A percentile compares a stretch with the other conserved stretches of the same genome.
Conservation (phyloP, 2,888 invertebrate species). For the Eremobia ochroleuca region DNA sequence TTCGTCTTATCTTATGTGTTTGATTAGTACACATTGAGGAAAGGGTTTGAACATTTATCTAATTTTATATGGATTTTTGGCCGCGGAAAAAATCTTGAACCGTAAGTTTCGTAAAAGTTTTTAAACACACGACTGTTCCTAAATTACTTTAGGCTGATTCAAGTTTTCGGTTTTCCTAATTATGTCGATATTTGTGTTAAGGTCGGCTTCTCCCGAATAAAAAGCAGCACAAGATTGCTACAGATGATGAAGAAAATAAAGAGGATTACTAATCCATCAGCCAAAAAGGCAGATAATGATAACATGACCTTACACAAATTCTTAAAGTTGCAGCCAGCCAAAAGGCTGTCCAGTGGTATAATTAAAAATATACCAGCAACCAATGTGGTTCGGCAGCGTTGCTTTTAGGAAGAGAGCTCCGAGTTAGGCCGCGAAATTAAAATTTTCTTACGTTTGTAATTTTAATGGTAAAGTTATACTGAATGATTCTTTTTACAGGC, state of each 20-base stretch:
- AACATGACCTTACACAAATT: not conserved
- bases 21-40: slow-evolving; percentile 37
- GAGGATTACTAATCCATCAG: not conserved
- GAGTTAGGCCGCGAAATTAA: too few relatives aligned
- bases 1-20: slow-evolving; percentile 60
- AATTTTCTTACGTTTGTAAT: too few relatives aligned
- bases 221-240: not conserved
- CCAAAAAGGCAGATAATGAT: not conserved
- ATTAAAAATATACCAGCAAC: not conserved
- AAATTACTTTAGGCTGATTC: not conserved
- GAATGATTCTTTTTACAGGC: too few relatives aligned
- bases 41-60: slow-evolving; percentile 1
- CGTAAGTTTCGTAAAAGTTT: not conserved
- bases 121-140: not conserved
- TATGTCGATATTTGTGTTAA: not conserved
- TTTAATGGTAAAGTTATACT: too few relatives aligned
- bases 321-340: not conserved
- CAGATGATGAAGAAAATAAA: not conserved
- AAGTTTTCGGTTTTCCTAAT: not conserved
- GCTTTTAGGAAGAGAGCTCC: not conserved
- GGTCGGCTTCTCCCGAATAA: not conserved
- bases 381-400: too few relatives aligned
- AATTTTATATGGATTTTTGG: not conserved
- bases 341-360: not conserved
- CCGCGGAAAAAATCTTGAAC: not conserved